Conservation (phyloP, 2,113 vertebrate genomes). For the Sarotherodon lohbergeri region DNA sequence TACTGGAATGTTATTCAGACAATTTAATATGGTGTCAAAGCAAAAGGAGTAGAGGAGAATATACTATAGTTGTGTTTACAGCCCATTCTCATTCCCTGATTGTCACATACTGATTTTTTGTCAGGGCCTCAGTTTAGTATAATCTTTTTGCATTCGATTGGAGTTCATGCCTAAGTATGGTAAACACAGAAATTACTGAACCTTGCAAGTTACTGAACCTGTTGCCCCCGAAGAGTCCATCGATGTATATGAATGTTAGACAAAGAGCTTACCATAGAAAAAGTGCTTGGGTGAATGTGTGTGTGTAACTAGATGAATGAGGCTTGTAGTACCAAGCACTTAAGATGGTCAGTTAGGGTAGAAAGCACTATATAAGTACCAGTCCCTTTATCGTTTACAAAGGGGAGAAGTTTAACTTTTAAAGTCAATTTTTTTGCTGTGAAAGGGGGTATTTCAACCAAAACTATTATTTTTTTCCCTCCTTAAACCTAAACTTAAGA, state of each 20-base stretch:
- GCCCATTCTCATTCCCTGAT: too few relatives aligned
- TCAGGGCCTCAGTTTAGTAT: neutral
- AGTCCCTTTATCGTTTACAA: neutral
- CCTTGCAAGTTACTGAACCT: neutral
- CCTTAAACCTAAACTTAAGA: neutral
- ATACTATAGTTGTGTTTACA: neutral
- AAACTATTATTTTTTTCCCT: rapidly evolving
- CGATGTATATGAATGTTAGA: neutral
- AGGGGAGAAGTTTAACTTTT: neutral
- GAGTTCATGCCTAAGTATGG: neutral
- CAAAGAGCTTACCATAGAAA: neutral
- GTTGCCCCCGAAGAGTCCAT: neutral
- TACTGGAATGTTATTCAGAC: neutral
- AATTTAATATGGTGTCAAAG: neutral
- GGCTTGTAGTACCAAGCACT: neutral
- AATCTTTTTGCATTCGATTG: neutral
- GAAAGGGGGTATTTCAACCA: neutral
- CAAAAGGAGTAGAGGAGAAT: neutral
- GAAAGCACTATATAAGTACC: neutral
- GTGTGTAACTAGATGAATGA: neutral
- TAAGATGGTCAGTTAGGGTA: neutral
- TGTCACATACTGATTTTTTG: neutral
- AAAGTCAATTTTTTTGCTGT: neutral
- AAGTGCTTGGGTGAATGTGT: neutral
- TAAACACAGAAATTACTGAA: neutral